Evolutionary conservation across 1,140 invertebrate species (phyloP).

Genomic region (Listronotus bonariensis): DNA sequence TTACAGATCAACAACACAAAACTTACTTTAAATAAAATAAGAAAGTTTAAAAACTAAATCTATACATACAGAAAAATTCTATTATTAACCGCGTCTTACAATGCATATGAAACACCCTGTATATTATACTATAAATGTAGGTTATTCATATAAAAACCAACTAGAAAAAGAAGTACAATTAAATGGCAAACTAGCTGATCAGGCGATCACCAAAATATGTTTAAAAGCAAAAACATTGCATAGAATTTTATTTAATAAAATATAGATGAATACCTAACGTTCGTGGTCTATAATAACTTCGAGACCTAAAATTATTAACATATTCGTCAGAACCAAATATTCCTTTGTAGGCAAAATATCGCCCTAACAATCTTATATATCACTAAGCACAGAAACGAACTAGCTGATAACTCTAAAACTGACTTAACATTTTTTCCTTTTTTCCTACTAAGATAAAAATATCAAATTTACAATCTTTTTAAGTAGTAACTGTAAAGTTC

Average conservation of each 20-base stretch:
- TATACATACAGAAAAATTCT: slow-evolving; percentile 4
- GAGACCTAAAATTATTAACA: slow-evolving; percentile 20
- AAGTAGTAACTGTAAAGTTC: no score
- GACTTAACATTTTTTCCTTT: slow-evolving; percentile 5
- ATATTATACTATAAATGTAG: slow-evolving; percentile 22
- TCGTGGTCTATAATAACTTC: slow-evolving; percentile 23
- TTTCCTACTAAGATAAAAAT: background rate
- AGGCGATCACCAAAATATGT: slow-evolving; percentile 13
- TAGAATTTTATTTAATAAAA: slow-evolving; percentile 30
- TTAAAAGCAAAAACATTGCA: slow-evolving; percentile 18
- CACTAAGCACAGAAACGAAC: slow-evolving; percentile 27
- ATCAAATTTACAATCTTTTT: background rate
- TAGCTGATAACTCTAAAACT: slow-evolving; percentile 1
- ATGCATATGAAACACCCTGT: slow-evolving; percentile 23
- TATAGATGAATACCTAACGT: slow-evolving; percentile 21
- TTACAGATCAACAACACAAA: slow-evolving; percentile 15
- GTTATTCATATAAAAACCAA: slow-evolving; percentile 11
- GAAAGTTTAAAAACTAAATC: background rate
- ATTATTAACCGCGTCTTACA: slow-evolving; percentile 13
- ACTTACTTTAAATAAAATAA: background rate
- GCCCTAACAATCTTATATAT: slow-evolving; percentile 30
- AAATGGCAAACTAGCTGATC: background rate
- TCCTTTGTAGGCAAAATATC: slow-evolving; percentile 19
- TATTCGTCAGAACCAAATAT: slow-evolving; percentile 26
- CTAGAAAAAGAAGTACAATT: background rate